Percentiles rank a stretch among this genome's conserved stretches.
Evolutionary conservation across 2,888 invertebrate species (phyloP).

Genomic region (Byasa hedistus): DNA sequence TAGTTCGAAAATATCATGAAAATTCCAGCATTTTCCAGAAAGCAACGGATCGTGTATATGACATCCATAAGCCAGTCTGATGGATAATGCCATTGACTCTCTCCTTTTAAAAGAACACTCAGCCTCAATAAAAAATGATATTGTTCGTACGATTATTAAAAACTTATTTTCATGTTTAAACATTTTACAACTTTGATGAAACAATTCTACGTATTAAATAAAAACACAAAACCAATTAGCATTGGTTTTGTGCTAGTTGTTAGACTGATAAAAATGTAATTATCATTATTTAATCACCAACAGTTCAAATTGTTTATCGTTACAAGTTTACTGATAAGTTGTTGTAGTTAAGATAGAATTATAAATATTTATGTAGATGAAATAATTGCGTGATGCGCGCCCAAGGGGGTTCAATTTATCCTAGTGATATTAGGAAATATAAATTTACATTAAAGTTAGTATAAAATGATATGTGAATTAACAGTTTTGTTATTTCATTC

Average conservation of each 20-base stretch:
- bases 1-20: too few species aligned
- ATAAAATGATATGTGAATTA: too few species aligned
- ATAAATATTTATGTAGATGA: slow-evolving; percentile 1
- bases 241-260: background rate
- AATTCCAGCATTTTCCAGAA: too few species aligned
- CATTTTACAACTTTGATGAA: background rate
- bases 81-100: too few species aligned
- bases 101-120: too few species aligned
- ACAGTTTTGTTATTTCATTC: too few species aligned
- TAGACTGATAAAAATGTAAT: slow-evolving; percentile 3
- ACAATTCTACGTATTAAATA: background rate
- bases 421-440: background rate
- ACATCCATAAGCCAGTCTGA: too few species aligned
- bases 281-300: slow-evolving; percentile 16
- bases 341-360: slow-evolving; percentile 5
- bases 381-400: background rate
- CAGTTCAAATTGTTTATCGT: slow-evolving; percentile 10
- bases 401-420: background rate
- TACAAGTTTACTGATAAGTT: slow-evolving; percentile 4
- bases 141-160: background rate
- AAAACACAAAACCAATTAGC: slow-evolving; percentile 21
- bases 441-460: too few species aligned
- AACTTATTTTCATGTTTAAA: background rate
- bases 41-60: too few species aligned
- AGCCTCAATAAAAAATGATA: background rate